Base-by-base conservation (phyloP, 2,797 vertebrate species). In the Tarsius wallacei region DNA sequence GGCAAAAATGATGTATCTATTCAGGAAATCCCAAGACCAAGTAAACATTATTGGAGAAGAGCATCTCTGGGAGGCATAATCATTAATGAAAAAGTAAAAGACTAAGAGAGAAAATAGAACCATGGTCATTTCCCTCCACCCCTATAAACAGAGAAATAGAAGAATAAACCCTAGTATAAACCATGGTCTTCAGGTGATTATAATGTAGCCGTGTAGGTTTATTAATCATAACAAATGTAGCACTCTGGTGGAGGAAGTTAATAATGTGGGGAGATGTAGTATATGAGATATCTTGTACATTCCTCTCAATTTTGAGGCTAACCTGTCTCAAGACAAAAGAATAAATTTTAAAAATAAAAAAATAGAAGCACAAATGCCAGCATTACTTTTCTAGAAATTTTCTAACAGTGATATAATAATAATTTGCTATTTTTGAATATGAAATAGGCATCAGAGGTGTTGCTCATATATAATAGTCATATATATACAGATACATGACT, bases 21-120 rank as follows among this genome's bases (percentile, higher is more conserved):
- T 73, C 17, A 49, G 9, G 10, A 63, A 59, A 83, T 87, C 93
- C 78, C 10, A 87, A 95, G 64, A 83, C 7, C 47, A 91, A 64
- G 49, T 71, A 86, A 88, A 24, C 11, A 80, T 51, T 82, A 15
- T 14, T 59, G 26, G 11, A 87, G 36, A 47, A 81, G 4, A 24
- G 10, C 21, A 59, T 53, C 3, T 84, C 12, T 70, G 21, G 13
- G 66, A 66, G 31, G 6, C 31, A 74, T 42, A 42, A 42, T 66
- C 21, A 14, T 49, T 78, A 73, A 83, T 51, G 22, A 28, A 31
- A 16, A 0, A 49, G 11, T 51, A 57, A 85, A 64, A 11, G 49
- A 7, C 42, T 76, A 84, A 59, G 24, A 19, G 0, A 59, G 7
- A 1, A 70, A 85, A 84, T 26, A 22, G 11, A 31, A 63, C 4